Percentiles rank a stretch among this genome's conserved stretches.
phyloP scores from a whole-genome alignment of 2,797 vertebrate genomes.

The Poeciliopsis gracilis region DNA sequence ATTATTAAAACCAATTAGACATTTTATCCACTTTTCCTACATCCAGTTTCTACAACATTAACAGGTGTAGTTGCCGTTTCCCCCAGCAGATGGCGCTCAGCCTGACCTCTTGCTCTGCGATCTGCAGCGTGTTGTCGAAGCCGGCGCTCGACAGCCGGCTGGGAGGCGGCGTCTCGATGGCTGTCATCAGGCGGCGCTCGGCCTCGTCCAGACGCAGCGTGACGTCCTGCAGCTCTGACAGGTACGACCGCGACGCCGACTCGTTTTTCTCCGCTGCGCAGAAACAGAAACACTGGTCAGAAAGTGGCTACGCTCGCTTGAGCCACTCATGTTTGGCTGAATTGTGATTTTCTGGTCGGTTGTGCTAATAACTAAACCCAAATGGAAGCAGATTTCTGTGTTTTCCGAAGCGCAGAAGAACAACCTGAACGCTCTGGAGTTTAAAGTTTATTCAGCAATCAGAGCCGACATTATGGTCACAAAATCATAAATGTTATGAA shows the following conservation, averaged over 20 bases:
- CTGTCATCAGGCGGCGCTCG: constrained; percentile 85
- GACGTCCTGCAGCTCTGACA: constrained; percentile 91
- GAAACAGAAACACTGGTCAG: not conserved
- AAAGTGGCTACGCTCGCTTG: not conserved
- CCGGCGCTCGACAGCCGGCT: constrained; percentile 73
- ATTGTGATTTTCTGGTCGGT: too few species aligned
- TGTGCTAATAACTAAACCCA: too few species aligned
- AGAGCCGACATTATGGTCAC: too few species aligned
- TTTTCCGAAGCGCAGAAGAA: too few species aligned
- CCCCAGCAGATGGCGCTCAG: constrained; percentile 59
- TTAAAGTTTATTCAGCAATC: too few species aligned
- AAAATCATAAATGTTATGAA: too few species aligned
- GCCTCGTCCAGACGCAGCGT: constrained; percentile 85
- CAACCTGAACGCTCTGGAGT: too few species aligned
- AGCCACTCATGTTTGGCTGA: too few species aligned
- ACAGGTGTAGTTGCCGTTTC: not conserved
- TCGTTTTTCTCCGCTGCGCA: constrained; percentile 93
- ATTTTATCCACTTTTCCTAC: not conserved
- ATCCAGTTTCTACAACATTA: not conserved
- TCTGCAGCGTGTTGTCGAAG: constrained; percentile 80
- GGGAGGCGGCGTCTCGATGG: constrained; percentile 81
- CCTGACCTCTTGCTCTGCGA: constrained; percentile 92
- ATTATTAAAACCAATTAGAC: not conserved
- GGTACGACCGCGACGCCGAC: constrained; percentile 85
- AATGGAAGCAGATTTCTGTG: too few species aligned